Base-by-base conservation (phyloP, 2,888 invertebrate species). In the Aromia moschata region DNA sequence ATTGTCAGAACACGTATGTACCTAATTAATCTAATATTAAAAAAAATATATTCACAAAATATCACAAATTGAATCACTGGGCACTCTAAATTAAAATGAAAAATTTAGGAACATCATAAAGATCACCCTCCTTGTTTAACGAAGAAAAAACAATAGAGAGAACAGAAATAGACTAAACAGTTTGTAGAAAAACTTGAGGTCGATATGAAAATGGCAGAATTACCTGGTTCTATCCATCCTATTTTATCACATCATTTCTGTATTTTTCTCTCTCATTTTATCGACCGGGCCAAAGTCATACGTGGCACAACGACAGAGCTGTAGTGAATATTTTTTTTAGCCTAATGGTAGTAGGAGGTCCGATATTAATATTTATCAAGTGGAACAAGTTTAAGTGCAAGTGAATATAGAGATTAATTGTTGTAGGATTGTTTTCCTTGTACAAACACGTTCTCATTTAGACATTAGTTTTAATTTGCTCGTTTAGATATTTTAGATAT, bases 371-470 rank as follows among this genome's bases (percentile, higher is more conserved):
- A 46, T 36, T 33, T 11, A 36, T 46, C 2, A 30, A 14, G 1
- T 17, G 17, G n/a, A 17, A 17, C 40, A 17, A 4, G 40, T 40
- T 18, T 25, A 25, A 25, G 25, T 25, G 25, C 25, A 25, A 25
- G 4, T 25, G 25, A 25, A 25, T 25, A 25, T 7, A n/a, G 25
- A 25, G 25, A 5, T 25, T 7, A 25, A 25, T 25, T 5, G 7
- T 25, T 25, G 7, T 25, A 25, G 4, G 7, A 7, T 7, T 25
- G 7, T 25, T 25, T 25, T 25, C n/a, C n/a, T 25, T 25, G 25
- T 25, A 25, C 16, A 56, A 52, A 56, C 46, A 33, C 47, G 47
- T 56, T 47, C 46, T 47, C 46, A 40, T 56, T 47, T 20, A n/a
- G n/a, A n/a, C n/a, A n/a, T n/a, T n/a, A n/a, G n/a, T n/a, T n/a